Base-by-base conservation (phyloP, 2,888 invertebrate species). In the Lasioglossum figueresi region DNA sequence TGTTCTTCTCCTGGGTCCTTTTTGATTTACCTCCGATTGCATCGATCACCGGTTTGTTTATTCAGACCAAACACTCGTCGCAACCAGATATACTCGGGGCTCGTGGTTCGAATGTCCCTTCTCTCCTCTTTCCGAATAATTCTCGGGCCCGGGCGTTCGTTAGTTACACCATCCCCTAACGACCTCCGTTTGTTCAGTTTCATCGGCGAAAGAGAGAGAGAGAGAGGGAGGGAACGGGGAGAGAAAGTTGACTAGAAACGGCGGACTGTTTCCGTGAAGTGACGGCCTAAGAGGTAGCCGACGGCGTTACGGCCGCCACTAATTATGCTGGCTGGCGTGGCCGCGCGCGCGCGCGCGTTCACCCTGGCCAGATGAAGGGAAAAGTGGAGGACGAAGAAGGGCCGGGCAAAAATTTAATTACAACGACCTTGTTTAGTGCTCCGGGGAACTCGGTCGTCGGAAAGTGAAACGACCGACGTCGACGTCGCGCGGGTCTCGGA, bases 391-490 rank as follows among this genome's bases (percentile, higher is more conserved):
- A 37, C 68, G 68, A 37, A 23, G 56, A 19, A 34, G 70, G 59
- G 34, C 45, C 43, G 52, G 79, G 82, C 80, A 85, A 88, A 88
- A 88, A 88, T 88, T 85, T 88, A 88, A 88, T 88, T 88, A 88
- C 88, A 59, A 82, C 88, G 88, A 85, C 85, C 85, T 88, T 88
- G 88, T 88, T 88, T 88, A 85, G 80, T 72, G 81, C 72, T 71
- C 66, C 52, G 82, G 75, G 48, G 76, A 87, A 83, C 52, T 72
- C 52, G 82, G 52, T 48, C 77, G 83, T 79, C 63, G 80, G 72
- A 86, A 86, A 86, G 82, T 87, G 81, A 82, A 77, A 77, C 77
- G 59, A 19, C 63, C 59, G 23, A 19, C 43, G 59, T 27, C 59
- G 27, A 59, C 59, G 14, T 14, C 27, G 27, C 59, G 0, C 27